Base-by-base conservation (phyloP, 2,888 invertebrate genomes). In the Leptothorax acervorum region DNA sequence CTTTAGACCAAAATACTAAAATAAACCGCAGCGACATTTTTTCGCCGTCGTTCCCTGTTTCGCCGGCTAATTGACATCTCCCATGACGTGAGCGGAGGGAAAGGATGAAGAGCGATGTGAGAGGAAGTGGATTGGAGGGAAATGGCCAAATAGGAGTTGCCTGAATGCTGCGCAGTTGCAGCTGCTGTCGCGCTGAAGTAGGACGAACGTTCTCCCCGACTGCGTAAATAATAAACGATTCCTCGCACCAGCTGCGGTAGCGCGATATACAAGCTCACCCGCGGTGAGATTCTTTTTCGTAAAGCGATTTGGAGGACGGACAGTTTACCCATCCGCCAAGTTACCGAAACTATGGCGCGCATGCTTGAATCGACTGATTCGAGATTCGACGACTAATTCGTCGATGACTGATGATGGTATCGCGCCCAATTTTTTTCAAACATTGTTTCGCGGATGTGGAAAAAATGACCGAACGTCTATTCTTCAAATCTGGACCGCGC, bases 191-290 rank as follows among this genome's bases (percentile, higher is more conserved):
- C 31, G 12, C 15, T 70, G 76, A 70, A 81, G 85, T 82, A 75
- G 82, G 55, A 82, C 85, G 68, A 70, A 82, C 65, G 75, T 75
- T 75, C 65, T 74, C 39, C 28, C 79, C 60, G 66, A 70, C 70
- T 82, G 76, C 78, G 63, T 86, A 83, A 87, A 87, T 87, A 88
- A 88, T 85, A 53, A 73, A 84, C 53, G 75, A 84, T 82, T 88
- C 75, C 83, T 60, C 78, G 76, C 75, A 42, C 71, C 31, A 81
- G 62, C 82, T 62, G 62, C 73, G 57, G 57, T 42, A 62, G 9
- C 76, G 35, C 65, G 81, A 74, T 66, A 63, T 76, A 68, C 78
- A 71, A 68, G 79, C 74, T 66, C 45, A 57, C 70, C 71, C 51
- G n/a, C n/a, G 51, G 42, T 35, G 60, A 71, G 48, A 71, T 71